Conservation (phyloP, 2,888 invertebrate genomes). For the Drosophila basisetae region DNA sequence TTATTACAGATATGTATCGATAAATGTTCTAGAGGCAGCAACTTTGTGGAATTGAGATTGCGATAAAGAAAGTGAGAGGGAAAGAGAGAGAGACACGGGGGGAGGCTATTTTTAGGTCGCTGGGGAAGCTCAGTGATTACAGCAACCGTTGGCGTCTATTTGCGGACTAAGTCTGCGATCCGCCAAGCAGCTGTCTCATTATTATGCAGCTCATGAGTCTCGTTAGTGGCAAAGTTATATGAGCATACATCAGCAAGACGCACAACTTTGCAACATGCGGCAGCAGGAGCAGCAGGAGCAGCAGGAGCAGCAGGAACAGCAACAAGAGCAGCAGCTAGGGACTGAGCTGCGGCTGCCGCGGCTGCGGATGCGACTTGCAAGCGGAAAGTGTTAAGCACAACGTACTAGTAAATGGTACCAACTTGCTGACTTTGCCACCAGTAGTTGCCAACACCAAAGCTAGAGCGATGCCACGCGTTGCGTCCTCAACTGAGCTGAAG, state of each 20-base stretch:
- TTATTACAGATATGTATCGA: slow-evolving; percentile 15
- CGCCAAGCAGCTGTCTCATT: slow-evolving; percentile 56
- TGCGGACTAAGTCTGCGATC: slow-evolving; percentile 46
- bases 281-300: neutral
- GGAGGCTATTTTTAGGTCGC: slow-evolving; percentile 7
- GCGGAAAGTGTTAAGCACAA: slow-evolving; percentile 77
- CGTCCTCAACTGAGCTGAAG: slow-evolving; percentile 24
- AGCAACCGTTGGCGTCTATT: slow-evolving; percentile 60
- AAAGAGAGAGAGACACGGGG: neutral
- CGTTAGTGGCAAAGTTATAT: slow-evolving; percentile 80
- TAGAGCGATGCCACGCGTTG: slow-evolving; percentile 6
- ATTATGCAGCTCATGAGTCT: slow-evolving; percentile 79
- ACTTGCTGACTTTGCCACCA: slow-evolving; percentile 50
- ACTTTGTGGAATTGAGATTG: slow-evolving; percentile 19
- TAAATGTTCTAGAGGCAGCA: slow-evolving; percentile 46
- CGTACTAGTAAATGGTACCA: slow-evolving; percentile 66
- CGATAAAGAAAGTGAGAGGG: neutral
- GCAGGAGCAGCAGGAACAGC: neutral
- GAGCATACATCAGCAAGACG: slow-evolving; percentile 75
- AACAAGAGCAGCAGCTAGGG: neutral
- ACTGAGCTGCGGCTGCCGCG: neutral
- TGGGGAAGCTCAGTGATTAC: slow-evolving; percentile 57
- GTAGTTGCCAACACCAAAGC: neutral
- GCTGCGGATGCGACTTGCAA: slow-evolving; percentile 52
- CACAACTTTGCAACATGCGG: slow-evolving; percentile 75